These are phyloP conservation scores for Dynastes grantii DNA, from an alignment of 2,888 invertebrate genomes.

Conservation along the genomic window DNA sequence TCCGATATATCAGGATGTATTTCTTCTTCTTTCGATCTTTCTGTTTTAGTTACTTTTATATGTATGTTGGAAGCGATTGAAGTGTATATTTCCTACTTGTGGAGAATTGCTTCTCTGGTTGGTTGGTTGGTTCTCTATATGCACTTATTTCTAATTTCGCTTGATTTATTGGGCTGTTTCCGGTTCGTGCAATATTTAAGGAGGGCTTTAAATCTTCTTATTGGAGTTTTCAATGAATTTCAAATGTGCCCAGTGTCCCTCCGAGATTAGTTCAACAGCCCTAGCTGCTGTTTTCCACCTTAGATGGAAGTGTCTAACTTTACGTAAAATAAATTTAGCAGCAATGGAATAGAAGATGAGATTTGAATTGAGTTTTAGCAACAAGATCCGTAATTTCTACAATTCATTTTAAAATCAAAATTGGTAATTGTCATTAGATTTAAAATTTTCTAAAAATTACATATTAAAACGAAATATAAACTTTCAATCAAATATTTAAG, in stretches of 20 bases:
- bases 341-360: too few species aligned
- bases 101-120: background rate
- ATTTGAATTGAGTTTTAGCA: too few species aligned
- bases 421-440: too few species aligned
- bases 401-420: too few species aligned
- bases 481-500: too few species aligned
- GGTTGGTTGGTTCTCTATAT: constrained; percentile 36
- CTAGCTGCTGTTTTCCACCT: too few species aligned
- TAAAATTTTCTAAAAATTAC: too few species aligned
- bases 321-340: too few species aligned
- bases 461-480: too few species aligned
- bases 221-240: constrained; percentile 56
- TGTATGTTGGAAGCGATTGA: constrained; percentile 4
- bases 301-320: too few species aligned
- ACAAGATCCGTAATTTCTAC: too few species aligned
- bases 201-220: constrained; percentile 59
- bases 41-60: background rate
- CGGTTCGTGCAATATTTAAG: constrained; percentile 64
- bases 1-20: background rate
- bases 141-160: constrained; percentile 64
- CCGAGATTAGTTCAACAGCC: constrained; percentile 12
- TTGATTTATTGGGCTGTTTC: constrained; percentile 63
- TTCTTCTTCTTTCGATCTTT: background rate
- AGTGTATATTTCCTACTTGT: constrained; percentile 12
- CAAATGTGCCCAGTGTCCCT: constrained; percentile 53